phyloP scores from a whole-genome alignment of 2,113 vertebrate species.

The Sebastes schlegelii region DNA sequence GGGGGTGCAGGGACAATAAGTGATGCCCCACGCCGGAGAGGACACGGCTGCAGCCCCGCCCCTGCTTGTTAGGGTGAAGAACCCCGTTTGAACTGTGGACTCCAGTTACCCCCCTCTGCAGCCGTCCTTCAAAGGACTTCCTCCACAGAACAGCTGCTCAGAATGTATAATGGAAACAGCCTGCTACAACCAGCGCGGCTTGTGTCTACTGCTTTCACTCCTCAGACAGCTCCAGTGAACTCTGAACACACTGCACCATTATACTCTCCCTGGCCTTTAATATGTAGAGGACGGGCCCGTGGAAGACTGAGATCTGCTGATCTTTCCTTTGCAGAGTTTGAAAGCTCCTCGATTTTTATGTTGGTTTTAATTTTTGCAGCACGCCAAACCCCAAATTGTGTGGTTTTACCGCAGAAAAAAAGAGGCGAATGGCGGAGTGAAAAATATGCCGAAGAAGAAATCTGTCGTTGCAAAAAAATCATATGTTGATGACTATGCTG shows the following conservation, averaged over 20 bases:
- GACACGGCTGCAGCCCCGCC: conserved; percentile 26
- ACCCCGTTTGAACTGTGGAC: conserved; percentile 70
- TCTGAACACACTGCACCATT: conserved; percentile 59
- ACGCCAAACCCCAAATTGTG: conserved; percentile 23
- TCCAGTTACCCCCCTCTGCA: conserved; percentile 54
- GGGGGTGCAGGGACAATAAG: conserved; percentile 9
- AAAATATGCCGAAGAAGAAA: conserved; percentile 19
- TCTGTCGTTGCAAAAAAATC: conserved; percentile 27
- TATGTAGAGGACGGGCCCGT: conserved; percentile 14
- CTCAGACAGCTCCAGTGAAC: conserved; percentile 62
- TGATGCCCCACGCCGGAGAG: conserved; percentile 27
- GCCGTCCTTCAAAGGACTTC: conserved; percentile 78
- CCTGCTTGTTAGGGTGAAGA: conserved; percentile 63
- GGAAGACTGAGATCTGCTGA: conserved; percentile 38
- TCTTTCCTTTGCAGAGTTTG: conserved; percentile 13
- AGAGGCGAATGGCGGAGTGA: conserved; percentile 19
- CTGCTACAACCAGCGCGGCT: conserved; percentile 42
- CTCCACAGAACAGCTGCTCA: conserved; percentile 77
- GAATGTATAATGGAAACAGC: conserved; percentile 74
- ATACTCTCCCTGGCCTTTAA: conserved; percentile 39
- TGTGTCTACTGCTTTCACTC: conserved; percentile 56
- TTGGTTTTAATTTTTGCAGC: conserved; percentile 40
- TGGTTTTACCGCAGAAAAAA: conserved; percentile 16
- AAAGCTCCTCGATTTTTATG: conserved; percentile 28
- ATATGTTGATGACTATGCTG: conserved; percentile 18